Percentiles rank a stretch among this genome's conserved stretches.
Conservation (phyloP, 2,888 invertebrate species). For the Drosophila robusta region DNA sequence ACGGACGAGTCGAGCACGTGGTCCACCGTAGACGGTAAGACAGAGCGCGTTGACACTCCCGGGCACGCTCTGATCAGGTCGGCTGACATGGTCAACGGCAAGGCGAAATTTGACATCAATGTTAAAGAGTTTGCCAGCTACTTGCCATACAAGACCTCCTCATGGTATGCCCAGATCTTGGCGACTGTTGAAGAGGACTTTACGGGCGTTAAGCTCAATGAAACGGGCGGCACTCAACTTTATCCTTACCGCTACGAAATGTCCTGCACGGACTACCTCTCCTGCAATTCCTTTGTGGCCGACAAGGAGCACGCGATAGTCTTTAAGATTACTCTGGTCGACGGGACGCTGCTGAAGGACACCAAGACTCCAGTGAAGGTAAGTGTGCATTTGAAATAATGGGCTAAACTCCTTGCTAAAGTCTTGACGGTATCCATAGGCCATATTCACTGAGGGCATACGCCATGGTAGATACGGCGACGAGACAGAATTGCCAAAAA, state of each 20-base stretch:
- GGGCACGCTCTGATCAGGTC: slow-evolving; percentile 65
- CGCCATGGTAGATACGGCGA: slow-evolving; percentile 39
- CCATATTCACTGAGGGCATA: slow-evolving; percentile 70
- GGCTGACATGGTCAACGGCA: slow-evolving; percentile 80
- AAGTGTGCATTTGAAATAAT: neutral
- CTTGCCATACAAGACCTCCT: slow-evolving; percentile 54
- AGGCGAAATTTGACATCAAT: slow-evolving; percentile 80
- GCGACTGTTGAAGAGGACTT: slow-evolving; percentile 96
- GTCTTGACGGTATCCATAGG: slow-evolving; percentile 9
- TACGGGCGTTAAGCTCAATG: slow-evolving; percentile 92
- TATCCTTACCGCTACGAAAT: slow-evolving; percentile 92
- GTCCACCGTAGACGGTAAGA: slow-evolving; percentile 30
- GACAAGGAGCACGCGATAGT: slow-evolving; percentile 93
- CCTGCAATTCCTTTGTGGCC: slow-evolving; percentile 95
- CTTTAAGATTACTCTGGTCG: slow-evolving; percentile 90
- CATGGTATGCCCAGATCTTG: slow-evolving; percentile 86
- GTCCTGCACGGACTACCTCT: slow-evolving; percentile 88
- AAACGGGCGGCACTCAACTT: slow-evolving; percentile 90
- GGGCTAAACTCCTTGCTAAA: too few species aligned
- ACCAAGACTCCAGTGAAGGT: slow-evolving; percentile 86
- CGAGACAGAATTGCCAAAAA: slow-evolving; percentile 53
- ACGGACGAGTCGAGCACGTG: slow-evolving; percentile 86
- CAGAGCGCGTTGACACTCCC: slow-evolving; percentile 33
- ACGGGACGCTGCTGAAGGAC: slow-evolving; percentile 88
- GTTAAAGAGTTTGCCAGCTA: slow-evolving; percentile 72